These are phyloP conservation scores for Mnemiopsis leidyi DNA, from an alignment of 37 sponge, comb jelly and placozoan genomes.

Conservation along the genomic window DNA sequence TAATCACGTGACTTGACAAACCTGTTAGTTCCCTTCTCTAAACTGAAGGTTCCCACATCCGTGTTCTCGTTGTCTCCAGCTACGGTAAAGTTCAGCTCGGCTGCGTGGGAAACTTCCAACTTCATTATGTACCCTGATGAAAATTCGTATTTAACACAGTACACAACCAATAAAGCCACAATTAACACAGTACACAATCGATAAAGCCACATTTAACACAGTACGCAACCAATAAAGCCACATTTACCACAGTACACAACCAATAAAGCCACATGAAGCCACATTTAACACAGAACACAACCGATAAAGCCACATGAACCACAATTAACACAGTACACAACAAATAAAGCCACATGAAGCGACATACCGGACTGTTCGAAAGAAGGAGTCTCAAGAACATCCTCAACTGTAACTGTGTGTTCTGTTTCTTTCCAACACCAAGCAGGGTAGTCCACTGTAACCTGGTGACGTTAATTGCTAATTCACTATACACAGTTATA, in stretches of 20 bases:
- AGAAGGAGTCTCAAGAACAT: background rate
- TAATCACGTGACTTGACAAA: no score
- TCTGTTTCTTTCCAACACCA: slow-evolving; percentile 77
- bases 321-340: background rate
- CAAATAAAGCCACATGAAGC: background rate
- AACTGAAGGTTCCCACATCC: background rate
- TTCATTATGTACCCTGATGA: slow-evolving; percentile 28
- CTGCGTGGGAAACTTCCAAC: slow-evolving; percentile 39
- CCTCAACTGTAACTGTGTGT: slow-evolving; percentile 23
- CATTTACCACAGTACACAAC: background rate
- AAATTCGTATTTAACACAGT: no score
- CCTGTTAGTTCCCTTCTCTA: slow-evolving; percentile 40
- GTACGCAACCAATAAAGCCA: background rate
- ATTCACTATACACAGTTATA: background rate
- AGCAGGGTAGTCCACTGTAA: slow-evolving; percentile 54
- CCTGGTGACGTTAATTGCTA: slow-evolving; percentile 14
- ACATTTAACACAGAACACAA: background rate
- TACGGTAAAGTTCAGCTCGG: slow-evolving; percentile 33
- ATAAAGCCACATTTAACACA: background rate
- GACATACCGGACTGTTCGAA: slow-evolving; percentile 35
- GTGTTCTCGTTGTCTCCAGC: background rate
- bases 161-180: background rate
- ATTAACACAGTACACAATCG: background rate
- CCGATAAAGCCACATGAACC: background rate
- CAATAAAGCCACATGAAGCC: background rate